A percentile compares a stretch with the other conserved stretches of the same genome.
Evolutionary conservation across 2,888 invertebrate species (phyloP).

Genomic region (Hypolimnas misippus): DNA sequence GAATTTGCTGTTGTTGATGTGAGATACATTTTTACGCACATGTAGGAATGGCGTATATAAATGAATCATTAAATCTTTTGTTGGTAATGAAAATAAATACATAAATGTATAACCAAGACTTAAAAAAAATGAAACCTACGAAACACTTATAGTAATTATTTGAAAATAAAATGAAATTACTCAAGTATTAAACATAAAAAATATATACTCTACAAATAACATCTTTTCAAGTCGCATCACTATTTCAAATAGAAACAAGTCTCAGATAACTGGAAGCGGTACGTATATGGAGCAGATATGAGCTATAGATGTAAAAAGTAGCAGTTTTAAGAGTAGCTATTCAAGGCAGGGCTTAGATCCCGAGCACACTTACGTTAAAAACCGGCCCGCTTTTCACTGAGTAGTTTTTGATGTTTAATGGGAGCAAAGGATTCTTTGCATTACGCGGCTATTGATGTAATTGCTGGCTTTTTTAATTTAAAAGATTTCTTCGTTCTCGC

Average conservation of each 20-base stretch:
- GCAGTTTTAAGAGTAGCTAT: conserved; percentile 9
- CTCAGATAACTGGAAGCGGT: conserved; percentile 19
- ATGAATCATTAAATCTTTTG: no score
- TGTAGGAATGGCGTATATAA: no score
- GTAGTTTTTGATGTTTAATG: conserved; percentile 4
- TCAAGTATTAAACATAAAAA: no score
- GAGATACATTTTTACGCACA: no score
- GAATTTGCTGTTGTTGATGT: no score
- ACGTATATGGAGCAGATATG: conserved; percentile 20
- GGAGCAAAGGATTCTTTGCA: neutral
- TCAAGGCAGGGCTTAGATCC: conserved; percentile 10
- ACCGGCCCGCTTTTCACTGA: neutral
- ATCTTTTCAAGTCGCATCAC: neutral
- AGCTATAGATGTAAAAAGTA: conserved; percentile 5
- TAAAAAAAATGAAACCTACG: no score
- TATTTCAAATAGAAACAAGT: conserved; percentile 8
- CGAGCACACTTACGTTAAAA: conserved; percentile 1
- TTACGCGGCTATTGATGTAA: neutral
- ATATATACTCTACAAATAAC: neutral
- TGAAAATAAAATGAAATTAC: no score
- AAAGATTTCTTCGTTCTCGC: neutral
- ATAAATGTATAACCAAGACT: no score
- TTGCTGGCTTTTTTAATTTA: neutral
- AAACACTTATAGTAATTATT: no score
- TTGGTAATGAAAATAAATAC: no score